These are phyloP conservation scores for Zophobas atratus DNA, from an alignment of 1,140 invertebrate species.

Conservation along the genomic window DNA sequence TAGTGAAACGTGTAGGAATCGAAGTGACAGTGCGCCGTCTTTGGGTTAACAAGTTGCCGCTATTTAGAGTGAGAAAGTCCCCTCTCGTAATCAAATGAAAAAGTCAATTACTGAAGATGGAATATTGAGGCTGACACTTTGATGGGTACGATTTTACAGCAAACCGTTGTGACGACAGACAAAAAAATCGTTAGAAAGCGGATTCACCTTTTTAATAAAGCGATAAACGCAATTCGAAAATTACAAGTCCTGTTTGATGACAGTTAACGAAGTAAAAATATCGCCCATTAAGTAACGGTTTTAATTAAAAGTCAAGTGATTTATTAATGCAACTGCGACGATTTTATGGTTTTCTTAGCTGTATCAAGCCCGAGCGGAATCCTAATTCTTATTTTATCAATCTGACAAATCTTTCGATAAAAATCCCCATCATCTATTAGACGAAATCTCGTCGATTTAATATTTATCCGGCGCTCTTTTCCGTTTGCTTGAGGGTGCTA, in stretches of 20 bases:
- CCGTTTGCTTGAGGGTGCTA: not conserved
- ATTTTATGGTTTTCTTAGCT: not conserved
- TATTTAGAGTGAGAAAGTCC: not conserved
- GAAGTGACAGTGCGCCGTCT: too few species aligned
- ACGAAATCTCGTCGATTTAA: not conserved
- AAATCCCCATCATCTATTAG: not conserved
- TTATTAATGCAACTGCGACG: not conserved
- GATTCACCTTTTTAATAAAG: not conserved
- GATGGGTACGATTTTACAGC: constrained; percentile 26
- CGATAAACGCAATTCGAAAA: not conserved
- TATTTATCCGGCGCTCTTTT: not conserved
- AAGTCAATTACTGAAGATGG: constrained; percentile 15
- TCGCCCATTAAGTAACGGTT: constrained; percentile 11
- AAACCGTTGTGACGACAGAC: not conserved
- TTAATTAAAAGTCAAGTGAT: constrained; percentile 34
- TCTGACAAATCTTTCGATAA: not conserved
- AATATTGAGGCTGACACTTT: constrained; percentile 19
- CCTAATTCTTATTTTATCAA: constrained; percentile 18
- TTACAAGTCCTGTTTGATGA: constrained; percentile 10
- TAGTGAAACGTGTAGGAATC: too few species aligned
- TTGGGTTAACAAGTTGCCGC: too few species aligned
- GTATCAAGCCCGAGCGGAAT: not conserved
- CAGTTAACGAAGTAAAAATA: constrained; percentile 31
- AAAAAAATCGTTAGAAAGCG: not conserved
- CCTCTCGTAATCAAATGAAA: constrained; percentile 16